Percentiles rank a stretch among this genome's conserved stretches.
Evolutionary conservation across 2,888 invertebrate species (phyloP).

Genomic region (Watsonalla cultraria): DNA sequence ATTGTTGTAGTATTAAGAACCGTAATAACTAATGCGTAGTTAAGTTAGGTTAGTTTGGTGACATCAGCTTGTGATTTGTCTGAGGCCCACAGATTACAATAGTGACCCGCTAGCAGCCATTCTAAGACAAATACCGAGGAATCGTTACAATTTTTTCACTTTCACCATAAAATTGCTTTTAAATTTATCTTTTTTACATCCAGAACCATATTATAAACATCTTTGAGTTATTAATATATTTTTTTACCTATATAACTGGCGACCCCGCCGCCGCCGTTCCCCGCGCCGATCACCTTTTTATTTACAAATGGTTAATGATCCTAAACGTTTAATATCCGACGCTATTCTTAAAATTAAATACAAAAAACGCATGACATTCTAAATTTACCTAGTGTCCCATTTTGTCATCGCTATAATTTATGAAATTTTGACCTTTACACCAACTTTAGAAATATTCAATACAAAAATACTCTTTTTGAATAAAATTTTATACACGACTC

Average conservation of each 20-base stretch:
- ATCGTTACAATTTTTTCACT: constrained; percentile 61
- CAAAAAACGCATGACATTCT: constrained; percentile 78
- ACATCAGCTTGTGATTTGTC: constrained; percentile 59
- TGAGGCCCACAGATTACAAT: constrained; percentile 77
- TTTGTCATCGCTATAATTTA: constrained; percentile 77
- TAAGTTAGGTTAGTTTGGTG: constrained; percentile 72
- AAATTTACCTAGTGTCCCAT: constrained; percentile 74
- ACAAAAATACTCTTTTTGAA: constrained; percentile 80
- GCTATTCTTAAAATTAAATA: constrained; percentile 81
- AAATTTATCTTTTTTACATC: constrained; percentile 76
- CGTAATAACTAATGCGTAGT: constrained; percentile 75
- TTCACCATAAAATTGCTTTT: constrained; percentile 68
- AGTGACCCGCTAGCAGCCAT: constrained; percentile 70
- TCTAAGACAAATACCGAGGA: constrained; percentile 75
- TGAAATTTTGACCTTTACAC: constrained; percentile 80
- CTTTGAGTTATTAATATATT: constrained; percentile 78
- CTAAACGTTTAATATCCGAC: constrained; percentile 82
- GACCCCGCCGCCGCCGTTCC: constrained; percentile 49
- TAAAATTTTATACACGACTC: constrained; percentile 78
- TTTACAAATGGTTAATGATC: constrained; percentile 85
- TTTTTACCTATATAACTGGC: constrained; percentile 75
- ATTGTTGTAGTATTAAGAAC: constrained; percentile 74
- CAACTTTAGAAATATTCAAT: constrained; percentile 81
- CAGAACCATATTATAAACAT: constrained; percentile 78
- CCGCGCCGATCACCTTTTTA: constrained; percentile 66